Base-by-base conservation (phyloP, 1,140 invertebrate genomes). In the Psix sp. region DNA sequence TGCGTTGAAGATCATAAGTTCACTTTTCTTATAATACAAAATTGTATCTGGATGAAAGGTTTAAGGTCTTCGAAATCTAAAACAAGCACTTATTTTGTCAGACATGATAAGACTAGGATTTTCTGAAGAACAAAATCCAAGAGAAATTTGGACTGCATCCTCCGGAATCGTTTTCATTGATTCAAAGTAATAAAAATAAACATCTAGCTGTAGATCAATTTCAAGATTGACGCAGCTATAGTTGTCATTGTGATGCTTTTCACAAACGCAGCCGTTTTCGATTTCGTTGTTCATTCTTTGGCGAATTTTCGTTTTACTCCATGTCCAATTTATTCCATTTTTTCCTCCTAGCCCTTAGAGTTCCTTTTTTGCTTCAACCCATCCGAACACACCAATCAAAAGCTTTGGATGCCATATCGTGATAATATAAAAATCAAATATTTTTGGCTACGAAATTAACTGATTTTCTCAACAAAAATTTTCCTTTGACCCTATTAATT, bases 281-380 rank as follows among this genome's bases (percentile, higher is more conserved):
- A 65, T 73, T 65, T 72, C 36, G 68, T 54, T 72, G 68, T 65
- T 52, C 45, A 54, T 43, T 72, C 52, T 49, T 48, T 39, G 31
- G 11, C 46, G 52, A 45, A 65, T 72, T 72, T 72, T 72, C 65
- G 65, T 72, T 72, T 51, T 51, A 63, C 57, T 63, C 57, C 38
- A 29, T 33, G 66, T 57, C 65, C 48, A 62, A 71, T 63, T 71
- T 57, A 63, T 71, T 72, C 62, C 10, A 13, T 48, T 70, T 51
- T 33, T 57, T 43, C 29, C 21, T 18, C 24, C 40, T 20, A 26
- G 13, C 59, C 52, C 52, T 63, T 68, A 51, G 51, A 45, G 51
- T 66, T 70, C 62, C 39, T 38, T 65, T 74, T 74, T 66, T 31
- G 35, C 26, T 60, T 59, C n/a, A n/a, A n/a, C n/a, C n/a, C n/a